Evolutionary conservation across 2,797 vertebrate species (phyloP), one percentile per base, ranked within the genome.

Genomic region (Peromyscus nudipes): DNA sequence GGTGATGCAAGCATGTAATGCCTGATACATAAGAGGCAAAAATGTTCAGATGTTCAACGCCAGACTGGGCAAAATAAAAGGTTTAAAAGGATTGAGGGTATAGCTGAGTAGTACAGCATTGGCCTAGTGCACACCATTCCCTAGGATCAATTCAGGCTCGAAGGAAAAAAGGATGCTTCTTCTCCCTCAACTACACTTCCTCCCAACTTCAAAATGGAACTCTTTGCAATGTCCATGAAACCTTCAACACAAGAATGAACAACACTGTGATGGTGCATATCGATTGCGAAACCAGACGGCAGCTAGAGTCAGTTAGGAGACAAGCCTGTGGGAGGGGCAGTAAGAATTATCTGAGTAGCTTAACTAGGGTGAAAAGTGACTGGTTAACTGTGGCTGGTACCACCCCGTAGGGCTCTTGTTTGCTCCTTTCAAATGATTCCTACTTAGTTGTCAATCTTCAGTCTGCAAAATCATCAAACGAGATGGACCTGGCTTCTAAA

Each of bases 381-480:
- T 62, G 4, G 27, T 43, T 43, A 5, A 3, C 25, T 23, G 17
- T 46, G 1, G 0, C 10, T 34, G 1, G 3, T 89, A 4, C 6
- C 60, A 46, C 64, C 57, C 40, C 5, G 27, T 57, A 1, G 10
- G 62, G 10, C 21, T n/a, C 85, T 6, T 57, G 34, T 75, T 0
- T 82, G 5, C 8, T 89, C 3, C 21, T 77, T 86, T 55, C 75
- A 29, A 87, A 84, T 88, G 29, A 16, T 65, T 57, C 10, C 21
- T 43, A 8, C 21, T 80, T 91, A 52, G 67, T 73, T 60, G 49
- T 6, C 37, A 64, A 49, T 76, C 1, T 73, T 40, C 69, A 52
- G 3, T 46, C 27, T 71, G 1, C 46, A 43, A 46, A 57, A 4
- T 87, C n/a, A 95, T 60, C 79, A 31, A 49, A 16, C 37, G 14